These are phyloP conservation scores for Ceratoteleas bidentatus DNA, from an alignment of 1,140 invertebrate species.

Conservation along the genomic window DNA sequence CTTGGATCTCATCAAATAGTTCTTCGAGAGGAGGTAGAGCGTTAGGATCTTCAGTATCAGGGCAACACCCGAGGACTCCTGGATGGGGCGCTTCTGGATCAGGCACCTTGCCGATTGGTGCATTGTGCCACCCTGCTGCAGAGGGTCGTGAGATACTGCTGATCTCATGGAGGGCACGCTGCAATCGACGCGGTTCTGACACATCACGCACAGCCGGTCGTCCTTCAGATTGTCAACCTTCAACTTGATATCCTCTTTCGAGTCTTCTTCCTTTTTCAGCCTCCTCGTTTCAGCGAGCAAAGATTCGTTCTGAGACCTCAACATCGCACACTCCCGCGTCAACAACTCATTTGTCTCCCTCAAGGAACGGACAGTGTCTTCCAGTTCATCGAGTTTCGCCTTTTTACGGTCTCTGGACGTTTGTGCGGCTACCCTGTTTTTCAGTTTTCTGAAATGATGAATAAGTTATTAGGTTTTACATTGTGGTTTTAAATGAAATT, in stretches of 20 bases:
- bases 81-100: slow-evolving; percentile 71
- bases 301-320: slow-evolving; percentile 85
- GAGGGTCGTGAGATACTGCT: slow-evolving; percentile 89
- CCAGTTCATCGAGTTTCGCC: slow-evolving; percentile 93
- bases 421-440: slow-evolving; percentile 98
- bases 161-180: slow-evolving; percentile 85
- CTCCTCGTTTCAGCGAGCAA: slow-evolving; percentile 85
- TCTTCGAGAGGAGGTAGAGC: slow-evolving; percentile 90
- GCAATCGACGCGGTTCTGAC: slow-evolving; percentile 83
- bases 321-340: slow-evolving; percentile 84
- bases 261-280: slow-evolving; percentile 81
- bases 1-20: slow-evolving; percentile 86
- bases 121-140: slow-evolving; percentile 88
- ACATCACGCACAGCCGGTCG: slow-evolving; percentile 77
- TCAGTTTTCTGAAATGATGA: slow-evolving; percentile 89
- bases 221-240: slow-evolving; percentile 61
- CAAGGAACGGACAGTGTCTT: slow-evolving; percentile 86
- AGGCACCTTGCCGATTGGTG: slow-evolving; percentile 83
- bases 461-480: no score
- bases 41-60: slow-evolving; percentile 86
- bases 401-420: slow-evolving; percentile 98
- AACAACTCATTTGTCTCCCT: slow-evolving; percentile 85
- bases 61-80: slow-evolving; percentile 73
- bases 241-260: slow-evolving; percentile 71
- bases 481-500: no score